phyloP scores from a whole-genome alignment of 2,113 vertebrate genomes.

The Odobenus rosmarus region DNA sequence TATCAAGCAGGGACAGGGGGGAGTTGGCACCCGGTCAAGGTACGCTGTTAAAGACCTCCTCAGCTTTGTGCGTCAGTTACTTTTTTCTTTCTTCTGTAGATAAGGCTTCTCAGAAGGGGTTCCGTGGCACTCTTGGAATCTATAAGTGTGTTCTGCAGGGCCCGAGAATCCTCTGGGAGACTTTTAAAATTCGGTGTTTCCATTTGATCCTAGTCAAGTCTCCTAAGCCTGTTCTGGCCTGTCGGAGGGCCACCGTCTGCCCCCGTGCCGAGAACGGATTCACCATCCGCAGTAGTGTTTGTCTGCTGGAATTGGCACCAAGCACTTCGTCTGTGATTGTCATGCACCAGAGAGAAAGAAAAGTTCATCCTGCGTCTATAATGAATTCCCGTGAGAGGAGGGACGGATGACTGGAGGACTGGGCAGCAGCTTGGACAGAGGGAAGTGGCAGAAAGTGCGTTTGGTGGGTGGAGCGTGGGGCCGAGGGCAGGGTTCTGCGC shows the following conservation, averaged over 20 bases:
- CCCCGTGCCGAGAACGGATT: background rate
- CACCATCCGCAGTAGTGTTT: background rate
- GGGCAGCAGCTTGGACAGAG: background rate
- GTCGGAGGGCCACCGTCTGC: background rate
- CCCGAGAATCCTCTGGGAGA: background rate
- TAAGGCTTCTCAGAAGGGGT: background rate
- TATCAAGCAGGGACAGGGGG: background rate
- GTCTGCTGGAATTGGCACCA: background rate
- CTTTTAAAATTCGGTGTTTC: background rate
- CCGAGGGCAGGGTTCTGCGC: fast-evolving
- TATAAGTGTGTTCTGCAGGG: background rate
- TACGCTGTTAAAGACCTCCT: background rate
- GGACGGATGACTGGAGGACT: too few species aligned
- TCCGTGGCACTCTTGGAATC: background rate
- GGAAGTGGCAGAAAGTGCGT: background rate
- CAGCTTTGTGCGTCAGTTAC: background rate
- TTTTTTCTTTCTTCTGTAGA: background rate
- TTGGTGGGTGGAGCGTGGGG: fast-evolving
- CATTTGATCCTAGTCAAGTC: background rate
- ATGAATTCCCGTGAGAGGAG: background rate
- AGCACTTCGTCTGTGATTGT: background rate
- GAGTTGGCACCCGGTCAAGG: background rate
- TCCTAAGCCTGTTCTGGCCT: background rate
- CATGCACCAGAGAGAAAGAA: background rate
- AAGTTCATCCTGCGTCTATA: background rate